Evolutionary conservation across 2,888 invertebrate species (phyloP).

Genomic region (Lasioglossum oenotherae): DNA sequence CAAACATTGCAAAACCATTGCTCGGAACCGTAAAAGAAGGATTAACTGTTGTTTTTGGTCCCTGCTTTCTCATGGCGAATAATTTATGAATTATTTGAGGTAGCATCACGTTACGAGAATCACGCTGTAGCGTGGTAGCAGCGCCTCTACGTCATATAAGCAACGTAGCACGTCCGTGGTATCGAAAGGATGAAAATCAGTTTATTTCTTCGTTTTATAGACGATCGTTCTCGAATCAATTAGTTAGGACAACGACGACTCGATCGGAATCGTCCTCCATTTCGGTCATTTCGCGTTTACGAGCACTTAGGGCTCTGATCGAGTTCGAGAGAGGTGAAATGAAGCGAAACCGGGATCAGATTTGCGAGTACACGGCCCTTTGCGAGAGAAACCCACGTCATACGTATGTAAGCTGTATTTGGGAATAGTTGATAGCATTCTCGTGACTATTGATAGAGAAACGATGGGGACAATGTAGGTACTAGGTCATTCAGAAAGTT

Average conservation of each 20-base stretch:
- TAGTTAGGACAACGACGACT: conserved; percentile 12
- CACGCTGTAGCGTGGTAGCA: neutral
- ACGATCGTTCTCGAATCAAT: conserved; percentile 4
- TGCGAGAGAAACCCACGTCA: conserved; percentile 18
- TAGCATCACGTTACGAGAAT: too few relatives aligned
- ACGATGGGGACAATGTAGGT: neutral
- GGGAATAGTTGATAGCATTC: conserved; percentile 3
- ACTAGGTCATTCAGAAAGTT: too few relatives aligned
- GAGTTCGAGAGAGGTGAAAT: conserved; percentile 27
- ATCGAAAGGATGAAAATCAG: neutral
- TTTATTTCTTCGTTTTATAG: conserved; percentile 1
- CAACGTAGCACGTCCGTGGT: neutral
- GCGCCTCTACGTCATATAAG: neutral
- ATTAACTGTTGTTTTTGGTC: too few relatives aligned
- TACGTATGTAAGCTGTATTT: conserved; percentile 12
- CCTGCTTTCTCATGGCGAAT: too few relatives aligned
- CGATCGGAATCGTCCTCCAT: conserved; percentile 7
- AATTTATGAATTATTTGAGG: too few relatives aligned
- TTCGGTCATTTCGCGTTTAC: conserved; percentile 3
- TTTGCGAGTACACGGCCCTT: conserved; percentile 52
- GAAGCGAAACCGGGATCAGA: conserved; percentile 38
- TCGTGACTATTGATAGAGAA: conserved; percentile 45
- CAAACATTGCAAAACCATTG: too few relatives aligned
- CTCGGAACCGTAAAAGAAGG: too few relatives aligned
- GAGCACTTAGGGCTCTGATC: conserved; percentile 1